These are phyloP conservation scores for Nixonia krombeini DNA, from an alignment of 1,140 invertebrate genomes.

Conservation along the genomic window DNA sequence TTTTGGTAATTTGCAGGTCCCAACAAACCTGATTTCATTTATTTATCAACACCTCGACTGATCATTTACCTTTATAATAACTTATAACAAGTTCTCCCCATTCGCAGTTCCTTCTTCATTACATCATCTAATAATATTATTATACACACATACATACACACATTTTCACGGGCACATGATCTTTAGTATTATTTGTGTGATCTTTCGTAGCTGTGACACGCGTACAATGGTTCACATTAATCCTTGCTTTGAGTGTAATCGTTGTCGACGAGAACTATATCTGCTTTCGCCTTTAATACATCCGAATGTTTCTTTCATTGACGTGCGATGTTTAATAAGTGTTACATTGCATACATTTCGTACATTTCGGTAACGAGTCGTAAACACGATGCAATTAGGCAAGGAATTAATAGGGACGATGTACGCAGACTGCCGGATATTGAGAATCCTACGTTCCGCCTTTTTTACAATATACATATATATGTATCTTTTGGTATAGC, in stretches of 20 bases:
- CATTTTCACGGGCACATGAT: conserved; percentile 25
- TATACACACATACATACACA: conserved; percentile 25
- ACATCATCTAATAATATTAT: conserved; percentile 32
- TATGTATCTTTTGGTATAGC: too few relatives aligned
- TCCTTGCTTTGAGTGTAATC: not conserved
- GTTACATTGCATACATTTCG: conserved; percentile 26
- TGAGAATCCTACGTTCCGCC: too few relatives aligned
- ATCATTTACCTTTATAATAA: conserved; percentile 57
- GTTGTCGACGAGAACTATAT: not conserved
- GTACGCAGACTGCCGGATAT: conserved; percentile 13
- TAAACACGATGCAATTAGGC: not conserved
- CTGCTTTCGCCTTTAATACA: not conserved
- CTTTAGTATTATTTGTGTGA: conserved; percentile 29
- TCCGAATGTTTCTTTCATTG: not conserved
- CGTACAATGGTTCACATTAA: conserved; percentile 22
- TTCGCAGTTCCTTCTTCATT: conserved; percentile 35
- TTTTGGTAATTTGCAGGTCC: conserved; percentile 34
- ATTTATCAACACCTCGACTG: conserved; percentile 56
- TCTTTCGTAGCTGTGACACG: conserved; percentile 21
- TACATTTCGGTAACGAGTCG: not conserved
- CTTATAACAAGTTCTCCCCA: conserved; percentile 58
- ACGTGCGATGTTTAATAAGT: conserved; percentile 43
- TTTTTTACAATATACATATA: conserved; percentile 35
- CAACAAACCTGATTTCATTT: conserved; percentile 51
- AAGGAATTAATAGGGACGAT: conserved; percentile 10